Evolutionary conservation across 2,113 vertebrate genomes (phyloP).

Genomic region (Micromys minutus): DNA sequence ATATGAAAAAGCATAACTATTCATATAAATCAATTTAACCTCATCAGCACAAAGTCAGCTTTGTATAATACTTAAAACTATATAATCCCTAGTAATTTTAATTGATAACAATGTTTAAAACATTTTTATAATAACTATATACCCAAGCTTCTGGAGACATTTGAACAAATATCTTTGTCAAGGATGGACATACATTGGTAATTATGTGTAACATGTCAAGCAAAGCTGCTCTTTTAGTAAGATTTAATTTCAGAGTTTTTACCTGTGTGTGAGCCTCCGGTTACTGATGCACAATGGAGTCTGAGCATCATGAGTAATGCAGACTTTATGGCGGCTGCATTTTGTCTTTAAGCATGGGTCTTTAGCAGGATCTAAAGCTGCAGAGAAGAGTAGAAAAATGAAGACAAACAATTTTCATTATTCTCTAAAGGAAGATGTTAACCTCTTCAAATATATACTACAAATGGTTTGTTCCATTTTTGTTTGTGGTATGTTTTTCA

Average conservation of each 20-base stretch:
- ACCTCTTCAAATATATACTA: background rate
- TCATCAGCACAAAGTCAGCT: background rate
- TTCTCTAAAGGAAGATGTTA: background rate
- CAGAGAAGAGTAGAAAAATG: conserved; percentile 56
- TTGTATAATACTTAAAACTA: conserved; percentile 13
- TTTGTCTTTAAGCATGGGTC: conserved; percentile 98
- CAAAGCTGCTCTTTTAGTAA: background rate
- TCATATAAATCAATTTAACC: background rate
- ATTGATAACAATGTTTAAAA: background rate
- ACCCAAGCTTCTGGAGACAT: background rate
- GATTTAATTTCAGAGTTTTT: conserved; percentile 78
- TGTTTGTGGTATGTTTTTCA: background rate
- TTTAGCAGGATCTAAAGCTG: conserved; percentile 94
- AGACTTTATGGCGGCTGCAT: conserved; percentile 96
- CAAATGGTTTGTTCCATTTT: too few relatives aligned
- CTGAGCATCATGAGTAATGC: conserved; percentile 93
- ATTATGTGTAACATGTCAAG: conserved; percentile 12
- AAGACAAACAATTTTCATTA: conserved; percentile 58
- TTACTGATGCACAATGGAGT: conserved; percentile 95
- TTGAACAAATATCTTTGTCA: conserved; percentile 4
- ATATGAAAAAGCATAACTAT: background rate
- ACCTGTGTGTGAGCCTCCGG: conserved; percentile 91
- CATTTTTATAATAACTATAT: background rate
- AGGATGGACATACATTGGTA: background rate
- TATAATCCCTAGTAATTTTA: background rate